Conservation (phyloP, 2,797 vertebrate species). For the Setipinna tenuifilis region DNA sequence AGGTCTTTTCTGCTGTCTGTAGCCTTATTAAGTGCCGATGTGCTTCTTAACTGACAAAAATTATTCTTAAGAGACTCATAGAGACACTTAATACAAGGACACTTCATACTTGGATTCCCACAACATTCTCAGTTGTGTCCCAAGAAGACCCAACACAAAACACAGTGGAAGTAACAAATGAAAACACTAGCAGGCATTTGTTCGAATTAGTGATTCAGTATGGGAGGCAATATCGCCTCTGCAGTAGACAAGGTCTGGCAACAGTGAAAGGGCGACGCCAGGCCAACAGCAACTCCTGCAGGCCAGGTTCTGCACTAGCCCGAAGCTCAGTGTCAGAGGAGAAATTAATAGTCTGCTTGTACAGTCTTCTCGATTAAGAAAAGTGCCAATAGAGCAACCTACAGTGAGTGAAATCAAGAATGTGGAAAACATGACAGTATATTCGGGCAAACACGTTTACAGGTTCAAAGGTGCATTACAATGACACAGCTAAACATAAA, state of each 20-base stretch:
- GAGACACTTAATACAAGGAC: neutral
- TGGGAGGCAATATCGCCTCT: neutral
- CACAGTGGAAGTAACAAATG: neutral
- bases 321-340: neutral
- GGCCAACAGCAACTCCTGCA: constrained; percentile 12
- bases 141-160: neutral
- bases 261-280: neutral
- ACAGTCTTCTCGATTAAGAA: no score
- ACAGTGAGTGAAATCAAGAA: neutral
- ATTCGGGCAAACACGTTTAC: neutral
- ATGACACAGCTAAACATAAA: neutral
- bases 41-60: neutral
- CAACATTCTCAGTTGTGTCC: neutral
- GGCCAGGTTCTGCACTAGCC: neutral
- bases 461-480: neutral
- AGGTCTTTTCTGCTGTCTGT: neutral
- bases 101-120: neutral
- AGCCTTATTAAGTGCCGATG: neutral
- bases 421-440: neutral
- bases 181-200: neutral
- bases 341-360: no score
- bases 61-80: neutral
- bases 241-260: neutral
- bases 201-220: neutral
- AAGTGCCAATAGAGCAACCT: neutral